Conservation (phyloP, 2,113 vertebrate genomes). For the Aleadryas rufinucha region DNA sequence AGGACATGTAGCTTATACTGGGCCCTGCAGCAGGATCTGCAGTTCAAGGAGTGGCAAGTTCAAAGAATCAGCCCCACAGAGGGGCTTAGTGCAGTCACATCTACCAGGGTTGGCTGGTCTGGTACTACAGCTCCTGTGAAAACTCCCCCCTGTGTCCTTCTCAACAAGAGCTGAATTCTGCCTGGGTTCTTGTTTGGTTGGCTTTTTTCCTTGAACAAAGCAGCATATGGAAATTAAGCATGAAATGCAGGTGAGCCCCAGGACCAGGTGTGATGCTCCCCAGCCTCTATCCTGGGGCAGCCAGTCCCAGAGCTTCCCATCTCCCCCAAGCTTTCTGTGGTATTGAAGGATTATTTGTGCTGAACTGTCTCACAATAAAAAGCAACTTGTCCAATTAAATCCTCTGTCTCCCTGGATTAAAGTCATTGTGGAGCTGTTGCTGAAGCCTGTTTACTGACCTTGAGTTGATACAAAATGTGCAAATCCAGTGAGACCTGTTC, state of each 20-base stretch:
- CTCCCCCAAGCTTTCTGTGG: background rate
- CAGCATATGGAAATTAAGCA: background rate
- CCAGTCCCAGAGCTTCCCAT: background rate
- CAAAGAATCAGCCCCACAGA: background rate
- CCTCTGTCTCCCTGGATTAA: background rate
- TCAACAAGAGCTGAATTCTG: background rate
- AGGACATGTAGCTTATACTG: background rate
- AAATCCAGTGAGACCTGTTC: background rate
- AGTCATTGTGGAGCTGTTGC: background rate
- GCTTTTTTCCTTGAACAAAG: background rate
- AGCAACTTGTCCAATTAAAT: background rate
- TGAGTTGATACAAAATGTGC: background rate
- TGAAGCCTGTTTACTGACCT: background rate
- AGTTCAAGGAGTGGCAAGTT: background rate
- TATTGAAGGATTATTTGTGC: background rate
- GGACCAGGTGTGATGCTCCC: background rate
- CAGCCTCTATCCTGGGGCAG: fast-evolving
- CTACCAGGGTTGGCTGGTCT: background rate
- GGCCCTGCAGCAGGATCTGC: background rate
- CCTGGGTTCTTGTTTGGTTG: background rate
- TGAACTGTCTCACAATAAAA: background rate
- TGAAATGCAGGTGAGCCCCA: background rate
- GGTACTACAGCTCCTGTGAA: background rate
- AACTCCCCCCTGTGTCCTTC: background rate
- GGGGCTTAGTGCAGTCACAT: background rate